Conservation (phyloP, 2,797 vertebrate genomes). For the Protosalanx chinensis region DNA sequence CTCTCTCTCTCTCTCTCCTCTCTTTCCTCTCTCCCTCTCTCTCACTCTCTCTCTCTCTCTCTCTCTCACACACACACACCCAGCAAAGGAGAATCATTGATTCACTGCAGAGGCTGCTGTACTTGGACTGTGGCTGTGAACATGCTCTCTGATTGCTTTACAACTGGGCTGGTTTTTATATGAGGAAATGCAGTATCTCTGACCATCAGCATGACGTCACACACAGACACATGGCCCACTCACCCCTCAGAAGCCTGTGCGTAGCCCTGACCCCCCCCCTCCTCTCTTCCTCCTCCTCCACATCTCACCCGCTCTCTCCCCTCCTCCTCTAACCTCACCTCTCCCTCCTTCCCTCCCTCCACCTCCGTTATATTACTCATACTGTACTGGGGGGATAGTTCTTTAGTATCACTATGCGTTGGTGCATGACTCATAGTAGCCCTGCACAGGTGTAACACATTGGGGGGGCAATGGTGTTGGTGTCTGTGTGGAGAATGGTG, state of each 20-base stretch:
- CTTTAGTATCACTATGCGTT: background rate
- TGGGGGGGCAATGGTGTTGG: background rate
- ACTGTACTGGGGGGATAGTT: background rate
- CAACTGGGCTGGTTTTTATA: background rate
- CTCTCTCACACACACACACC: background rate
- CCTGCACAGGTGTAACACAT: background rate
- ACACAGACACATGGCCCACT: slow-evolving; percentile 16
- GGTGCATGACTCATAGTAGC: background rate
- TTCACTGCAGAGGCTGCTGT: slow-evolving; percentile 32
- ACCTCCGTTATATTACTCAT: background rate
- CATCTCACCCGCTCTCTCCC: background rate
- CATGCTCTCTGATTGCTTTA: slow-evolving; percentile 25
- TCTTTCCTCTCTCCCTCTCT: too few species aligned
- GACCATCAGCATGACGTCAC: slow-evolving; percentile 2
- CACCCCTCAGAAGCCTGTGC: slow-evolving; percentile 2
- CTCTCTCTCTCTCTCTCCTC: too few species aligned
- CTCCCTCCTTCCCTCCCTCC: background rate
- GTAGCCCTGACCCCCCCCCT: background rate
- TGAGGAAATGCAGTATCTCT: slow-evolving; percentile 4
- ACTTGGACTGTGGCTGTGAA: slow-evolving; percentile 27
- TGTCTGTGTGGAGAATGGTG: slow-evolving; percentile 1
- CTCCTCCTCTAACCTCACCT: too few species aligned
- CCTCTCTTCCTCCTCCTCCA: background rate
- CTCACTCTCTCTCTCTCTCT: too few species aligned
- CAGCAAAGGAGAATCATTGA: slow-evolving; percentile 24